Conservation (phyloP, 2,797 vertebrate species). For the Cynopterus sphinx region DNA sequence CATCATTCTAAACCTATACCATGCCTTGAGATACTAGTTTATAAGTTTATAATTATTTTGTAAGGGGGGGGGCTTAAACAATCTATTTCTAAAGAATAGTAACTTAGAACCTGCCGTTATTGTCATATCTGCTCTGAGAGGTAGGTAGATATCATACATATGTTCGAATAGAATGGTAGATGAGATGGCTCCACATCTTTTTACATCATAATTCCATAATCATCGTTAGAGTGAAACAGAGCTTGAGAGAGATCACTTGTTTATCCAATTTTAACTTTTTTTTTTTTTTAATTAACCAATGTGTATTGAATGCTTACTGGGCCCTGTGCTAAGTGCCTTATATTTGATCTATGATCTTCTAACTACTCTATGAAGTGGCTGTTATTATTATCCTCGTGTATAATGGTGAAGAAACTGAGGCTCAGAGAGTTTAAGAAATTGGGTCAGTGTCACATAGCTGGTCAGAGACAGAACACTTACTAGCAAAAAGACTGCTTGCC, state of each 20-base stretch:
- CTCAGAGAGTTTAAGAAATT: neutral
- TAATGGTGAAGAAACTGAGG: neutral
- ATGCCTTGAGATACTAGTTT: neutral
- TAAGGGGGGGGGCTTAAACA: neutral
- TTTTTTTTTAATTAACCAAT: neutral
- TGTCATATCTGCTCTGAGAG: neutral
- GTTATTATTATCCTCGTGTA: neutral
- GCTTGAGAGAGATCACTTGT: neutral
- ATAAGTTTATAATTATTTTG: neutral
- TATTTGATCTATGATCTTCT: neutral
- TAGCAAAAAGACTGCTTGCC: neutral
- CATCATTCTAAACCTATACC: neutral
- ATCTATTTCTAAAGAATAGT: neutral
- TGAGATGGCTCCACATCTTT: neutral
- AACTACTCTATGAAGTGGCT: neutral
- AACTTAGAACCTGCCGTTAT: neutral
- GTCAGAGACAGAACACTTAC: neutral
- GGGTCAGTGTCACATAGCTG: neutral
- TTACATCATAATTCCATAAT: neutral
- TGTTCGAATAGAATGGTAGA: neutral
- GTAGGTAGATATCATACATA: accelerated
- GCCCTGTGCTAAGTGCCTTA: neutral
- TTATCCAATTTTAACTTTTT: neutral
- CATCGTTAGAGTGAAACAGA: neutral
- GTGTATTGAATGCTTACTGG: neutral